Percentiles rank a stretch among this genome's conserved stretches.
phyloP scores from a whole-genome alignment of 2,113 vertebrate species.

The Sceloporus tristichus region DNA sequence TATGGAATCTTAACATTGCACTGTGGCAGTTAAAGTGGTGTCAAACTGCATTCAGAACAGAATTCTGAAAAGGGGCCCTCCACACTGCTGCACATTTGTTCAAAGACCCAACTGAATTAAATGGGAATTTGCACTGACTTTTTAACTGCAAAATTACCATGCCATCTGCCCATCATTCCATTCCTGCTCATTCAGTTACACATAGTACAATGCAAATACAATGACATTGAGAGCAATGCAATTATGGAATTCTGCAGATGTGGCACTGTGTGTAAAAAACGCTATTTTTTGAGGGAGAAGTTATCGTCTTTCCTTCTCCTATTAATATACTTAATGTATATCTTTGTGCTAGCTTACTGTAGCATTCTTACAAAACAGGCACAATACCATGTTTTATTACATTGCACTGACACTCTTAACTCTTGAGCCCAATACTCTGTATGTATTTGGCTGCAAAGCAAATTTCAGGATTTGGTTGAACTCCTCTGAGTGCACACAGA shows the following conservation, averaged over 20 bases:
- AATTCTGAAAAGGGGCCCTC: not conserved
- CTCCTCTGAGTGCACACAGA: not conserved
- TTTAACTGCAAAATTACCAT: not conserved
- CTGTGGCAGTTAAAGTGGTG: too few species aligned
- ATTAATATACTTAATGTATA: constrained; percentile 8
- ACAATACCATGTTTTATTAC: not conserved
- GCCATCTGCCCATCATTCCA: not conserved
- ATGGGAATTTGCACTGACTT: not conserved
- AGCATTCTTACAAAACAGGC: not conserved
- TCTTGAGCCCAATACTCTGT: not conserved
- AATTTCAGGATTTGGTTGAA: not conserved
- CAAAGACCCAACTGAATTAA: not conserved
- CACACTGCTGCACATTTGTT: not conserved
- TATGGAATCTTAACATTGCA: too few species aligned
- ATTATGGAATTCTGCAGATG: not conserved
- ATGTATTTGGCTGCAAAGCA: constrained; percentile 18
- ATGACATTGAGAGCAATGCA: not conserved
- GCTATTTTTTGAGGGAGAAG: not conserved
- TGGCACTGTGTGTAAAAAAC: not conserved
- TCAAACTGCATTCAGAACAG: too few species aligned
- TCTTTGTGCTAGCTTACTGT: not conserved
- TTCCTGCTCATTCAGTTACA: not conserved
- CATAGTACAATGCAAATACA: not conserved
- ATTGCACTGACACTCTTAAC: not conserved
- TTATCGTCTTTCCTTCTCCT: not conserved